A percentile compares a stretch with the other conserved stretches of the same genome.
Conservation (phyloP, 30 jellyfish, hydroid and myxozoan species). For the Hydractinia symbiolongicarpus region DNA sequence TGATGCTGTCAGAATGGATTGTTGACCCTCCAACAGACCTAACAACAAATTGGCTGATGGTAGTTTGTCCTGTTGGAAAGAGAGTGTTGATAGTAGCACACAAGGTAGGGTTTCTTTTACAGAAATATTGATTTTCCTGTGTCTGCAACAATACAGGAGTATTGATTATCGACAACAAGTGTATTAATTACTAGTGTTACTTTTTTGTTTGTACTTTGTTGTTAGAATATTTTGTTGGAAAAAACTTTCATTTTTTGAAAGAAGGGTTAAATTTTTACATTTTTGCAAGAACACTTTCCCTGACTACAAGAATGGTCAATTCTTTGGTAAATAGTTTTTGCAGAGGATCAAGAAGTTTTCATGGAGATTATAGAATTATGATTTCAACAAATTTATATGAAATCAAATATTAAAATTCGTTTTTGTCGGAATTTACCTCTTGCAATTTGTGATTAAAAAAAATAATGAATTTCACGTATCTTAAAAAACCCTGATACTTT, state of each 20-base stretch:
- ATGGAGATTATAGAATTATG: too few species aligned
- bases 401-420: too few species aligned
- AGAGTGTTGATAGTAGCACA: constrained; percentile 88
- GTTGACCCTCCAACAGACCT: constrained; percentile 84
- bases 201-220: not conserved
- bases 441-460: too few species aligned
- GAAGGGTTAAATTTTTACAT: not conserved
- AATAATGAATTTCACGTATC: too few species aligned
- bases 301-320: not conserved
- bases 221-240: not conserved
- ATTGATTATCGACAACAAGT: not conserved
- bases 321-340: too few species aligned
- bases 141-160: not conserved
- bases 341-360: too few species aligned
- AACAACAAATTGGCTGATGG: constrained; percentile 59
- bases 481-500: too few species aligned
- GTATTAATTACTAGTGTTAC: too few species aligned
- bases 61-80: constrained; percentile 89
- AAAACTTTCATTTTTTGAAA: not conserved
- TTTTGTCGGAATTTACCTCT: too few species aligned
- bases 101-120: constrained; percentile 38
- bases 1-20: constrained; percentile 95
- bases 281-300: too few species aligned
- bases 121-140: not conserved
- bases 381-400: too few species aligned